These are phyloP conservation scores for Neolamprologus cancellatus DNA, from an alignment of 2,113 vertebrate genomes.

Conservation along the genomic window DNA sequence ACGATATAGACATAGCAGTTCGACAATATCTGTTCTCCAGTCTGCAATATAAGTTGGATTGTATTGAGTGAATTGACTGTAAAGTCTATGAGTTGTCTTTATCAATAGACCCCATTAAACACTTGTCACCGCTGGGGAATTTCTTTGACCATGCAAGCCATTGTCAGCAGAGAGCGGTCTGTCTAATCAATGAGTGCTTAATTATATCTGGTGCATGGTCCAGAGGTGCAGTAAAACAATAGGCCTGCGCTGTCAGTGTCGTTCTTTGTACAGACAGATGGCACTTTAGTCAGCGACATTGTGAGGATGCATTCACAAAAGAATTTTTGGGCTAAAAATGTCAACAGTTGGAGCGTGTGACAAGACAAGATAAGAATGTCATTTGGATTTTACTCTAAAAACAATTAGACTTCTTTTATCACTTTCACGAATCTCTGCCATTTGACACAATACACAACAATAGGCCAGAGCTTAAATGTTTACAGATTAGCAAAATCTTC, in stretches of 20 bases:
- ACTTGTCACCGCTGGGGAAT: conserved; percentile 38
- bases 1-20: neutral
- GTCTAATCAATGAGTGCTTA: conserved; percentile 60
- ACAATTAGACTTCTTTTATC: conserved; percentile 58
- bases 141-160: conserved; percentile 52
- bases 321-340: conserved; percentile 29
- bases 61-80: conserved; percentile 39
- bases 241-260: conserved; percentile 27
- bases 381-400: conserved; percentile 51
- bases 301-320: conserved; percentile 30
- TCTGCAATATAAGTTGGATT: neutral
- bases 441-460: conserved; percentile 44
- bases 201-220: conserved; percentile 53
- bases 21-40: neutral
- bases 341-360: conserved; percentile 41
- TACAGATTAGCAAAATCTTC: conserved; percentile 22
- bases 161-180: conserved; percentile 48
- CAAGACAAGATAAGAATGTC: conserved; percentile 54
- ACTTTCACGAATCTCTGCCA: conserved; percentile 31
- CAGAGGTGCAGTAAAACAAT: conserved; percentile 59
- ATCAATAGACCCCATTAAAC: conserved; percentile 61
- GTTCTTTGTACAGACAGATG: conserved; percentile 26
- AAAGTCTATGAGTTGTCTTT: conserved; percentile 45
- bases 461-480: conserved; percentile 12
- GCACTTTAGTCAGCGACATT: conserved; percentile 37